These are phyloP conservation scores for Rhombomys opimus DNA, from an alignment of 2,113 vertebrate genomes.

Conservation along the genomic window DNA sequence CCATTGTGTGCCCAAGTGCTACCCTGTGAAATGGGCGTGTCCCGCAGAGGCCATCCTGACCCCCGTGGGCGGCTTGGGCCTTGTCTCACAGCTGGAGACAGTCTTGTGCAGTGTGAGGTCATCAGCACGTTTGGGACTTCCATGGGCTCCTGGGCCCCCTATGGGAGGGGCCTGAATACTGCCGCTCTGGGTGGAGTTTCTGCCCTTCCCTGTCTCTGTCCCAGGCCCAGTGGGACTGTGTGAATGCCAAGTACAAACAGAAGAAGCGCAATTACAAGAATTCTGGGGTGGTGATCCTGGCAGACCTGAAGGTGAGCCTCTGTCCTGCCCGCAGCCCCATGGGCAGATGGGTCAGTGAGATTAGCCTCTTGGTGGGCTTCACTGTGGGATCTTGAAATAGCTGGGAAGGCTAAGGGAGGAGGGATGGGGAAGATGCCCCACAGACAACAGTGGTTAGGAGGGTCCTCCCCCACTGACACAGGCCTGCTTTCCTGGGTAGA, in stretches of 20 bases:
- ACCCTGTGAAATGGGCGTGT: neutral
- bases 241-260: slow-evolving; percentile 96
- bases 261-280: slow-evolving; percentile 97
- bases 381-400: too few species aligned
- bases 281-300: slow-evolving; percentile 94
- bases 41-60: neutral
- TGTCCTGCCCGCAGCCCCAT: fast-evolving
- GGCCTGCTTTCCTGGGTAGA: fast-evolving
- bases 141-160: neutral
- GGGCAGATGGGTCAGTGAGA: neutral
- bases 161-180: neutral
- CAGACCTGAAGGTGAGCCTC: slow-evolving; percentile 92
- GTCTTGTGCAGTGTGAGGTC: neutral
- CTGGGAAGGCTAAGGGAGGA: fast-evolving
- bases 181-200: neutral
- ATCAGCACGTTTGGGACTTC: neutral
- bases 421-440: fast-evolving
- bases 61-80: too few species aligned
- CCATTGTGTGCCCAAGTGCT: neutral
- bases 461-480: neutral
- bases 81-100: neutral
- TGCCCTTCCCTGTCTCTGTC: neutral
- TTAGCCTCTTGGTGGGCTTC: neutral
- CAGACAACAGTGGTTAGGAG: neutral
- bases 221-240: slow-evolving; percentile 94